Conservation (phyloP, 2,888 invertebrate genomes). For the Clepsis dumicolana region DNA sequence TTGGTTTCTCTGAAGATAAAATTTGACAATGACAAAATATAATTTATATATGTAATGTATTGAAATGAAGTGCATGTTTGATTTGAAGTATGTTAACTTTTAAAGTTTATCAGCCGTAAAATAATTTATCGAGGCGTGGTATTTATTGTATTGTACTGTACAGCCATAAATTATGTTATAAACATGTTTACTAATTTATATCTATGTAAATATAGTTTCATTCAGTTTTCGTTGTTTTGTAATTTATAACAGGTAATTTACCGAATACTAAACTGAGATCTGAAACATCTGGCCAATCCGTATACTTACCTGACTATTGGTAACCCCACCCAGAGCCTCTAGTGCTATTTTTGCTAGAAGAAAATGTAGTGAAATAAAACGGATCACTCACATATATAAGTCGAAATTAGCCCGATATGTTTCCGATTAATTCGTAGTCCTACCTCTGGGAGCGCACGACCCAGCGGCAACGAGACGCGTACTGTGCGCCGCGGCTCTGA, state of each 20-base stretch:
- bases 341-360: too few species aligned
- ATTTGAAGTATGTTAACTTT: not conserved
- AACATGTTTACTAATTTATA: conserved; percentile 28
- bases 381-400: too few species aligned
- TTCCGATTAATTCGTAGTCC: too few species aligned
- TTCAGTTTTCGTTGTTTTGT: conserved; percentile 21
- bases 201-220: conserved; percentile 31
- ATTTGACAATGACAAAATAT: conserved; percentile 6
- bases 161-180: conserved; percentile 31
- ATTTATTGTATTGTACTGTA: too few species aligned
- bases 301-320: too few species aligned
- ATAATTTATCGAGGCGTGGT: not conserved
- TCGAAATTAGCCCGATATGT: too few species aligned
- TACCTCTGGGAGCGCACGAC: too few species aligned
- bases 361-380: too few species aligned
- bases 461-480: too few species aligned
- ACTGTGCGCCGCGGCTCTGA: too few species aligned
- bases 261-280: too few species aligned
- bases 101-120: not conserved
- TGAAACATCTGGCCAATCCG: not conserved
- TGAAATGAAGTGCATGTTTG: not conserved
- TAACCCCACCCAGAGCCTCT: too few species aligned
- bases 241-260: not conserved
- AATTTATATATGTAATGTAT: not conserved
- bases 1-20: conserved; percentile 17